phyloP scores from a whole-genome alignment of 2,797 vertebrate genomes.

The Antrozous pallidus region DNA sequence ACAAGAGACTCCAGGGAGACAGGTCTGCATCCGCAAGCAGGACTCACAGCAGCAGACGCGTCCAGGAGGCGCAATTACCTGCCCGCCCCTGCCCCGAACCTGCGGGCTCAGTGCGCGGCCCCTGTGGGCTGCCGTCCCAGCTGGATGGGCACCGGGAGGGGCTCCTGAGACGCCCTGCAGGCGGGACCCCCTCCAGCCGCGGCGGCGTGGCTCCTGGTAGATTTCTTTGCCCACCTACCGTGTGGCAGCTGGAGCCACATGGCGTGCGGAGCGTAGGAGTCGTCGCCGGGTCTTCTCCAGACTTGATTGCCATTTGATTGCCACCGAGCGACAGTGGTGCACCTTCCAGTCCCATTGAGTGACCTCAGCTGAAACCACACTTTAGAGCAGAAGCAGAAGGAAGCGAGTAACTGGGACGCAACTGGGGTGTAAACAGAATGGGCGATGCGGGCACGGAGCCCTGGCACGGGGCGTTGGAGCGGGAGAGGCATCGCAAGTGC shows the following conservation, averaged over 20 bases:
- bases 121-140: rapidly evolving
- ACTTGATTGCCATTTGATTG: too few relatives aligned
- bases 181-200: rapidly evolving
- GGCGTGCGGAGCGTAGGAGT: rapidly evolving
- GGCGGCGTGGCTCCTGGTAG: background rate
- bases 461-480: background rate
- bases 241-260: background rate
- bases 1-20: constrained; percentile 47
- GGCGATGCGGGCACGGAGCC: background rate
- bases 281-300: background rate
- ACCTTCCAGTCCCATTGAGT: too few relatives aligned
- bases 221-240: background rate
- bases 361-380: background rate
- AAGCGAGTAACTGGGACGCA: background rate
- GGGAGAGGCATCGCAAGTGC: background rate
- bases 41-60: background rate
- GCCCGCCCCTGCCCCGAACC: background rate
- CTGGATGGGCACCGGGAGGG: rapidly evolving
- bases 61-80: background rate
- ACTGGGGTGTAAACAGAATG: background rate
- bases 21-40: background rate
- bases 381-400: background rate
- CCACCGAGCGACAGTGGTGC: background rate
- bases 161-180: background rate
- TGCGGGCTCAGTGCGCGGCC: background rate